Base-by-base conservation (phyloP, 2,113 vertebrate genomes). In the Talpa occidentalis region DNA sequence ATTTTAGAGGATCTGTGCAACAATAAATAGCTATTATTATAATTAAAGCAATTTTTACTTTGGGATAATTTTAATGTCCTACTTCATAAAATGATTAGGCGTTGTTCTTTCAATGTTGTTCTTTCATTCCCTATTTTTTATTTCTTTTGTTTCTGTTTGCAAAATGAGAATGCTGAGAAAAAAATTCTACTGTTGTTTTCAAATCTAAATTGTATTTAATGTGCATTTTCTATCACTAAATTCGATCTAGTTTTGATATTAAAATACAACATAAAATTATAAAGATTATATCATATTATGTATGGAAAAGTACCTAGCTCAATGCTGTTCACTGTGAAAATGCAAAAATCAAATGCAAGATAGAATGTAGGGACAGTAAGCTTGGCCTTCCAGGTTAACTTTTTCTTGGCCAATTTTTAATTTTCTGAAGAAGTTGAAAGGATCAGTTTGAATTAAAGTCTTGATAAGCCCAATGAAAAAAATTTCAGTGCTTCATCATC, bases 141-240 rank as follows among this genome's bases (percentile, higher is more conserved):
- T 1, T 49, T 16, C 2, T 0, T 62, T 52, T 79, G 3, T 69
- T 89, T 52, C 4, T 1, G 56, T n/a, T 37, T 76, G 35, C 21
- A 84, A 67, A 97, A 49, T 35, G 40, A 93, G 28, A 82, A 73
- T 3, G 2, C 35, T 7, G 0, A 76, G 17, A 15, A 32, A 64
- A 32, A 66, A n/a, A 32, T 35, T 86, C 44, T 81, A 37, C 28
- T 28, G 15, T 77, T 92, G 8, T 84, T 88, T 84, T 22, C 44
- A 79, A 35, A 37, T 74, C 22, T 79, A 88, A 69, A 79, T 83
- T 74, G 21, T 79, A n/a, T 84, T 5, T 93, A 17, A 52, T 17
- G 3, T 17, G 49, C 49, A 52, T 52, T 72, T 92, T 16, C 7
- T 44, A 26, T 22, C 54, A 56, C 26, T 62, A 67, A 84, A 82